A percentile compares a stretch with the other conserved stretches of the same genome.
phyloP scores from a whole-genome alignment of 1,140 invertebrate species.

The Frieseomelitta varia region DNA sequence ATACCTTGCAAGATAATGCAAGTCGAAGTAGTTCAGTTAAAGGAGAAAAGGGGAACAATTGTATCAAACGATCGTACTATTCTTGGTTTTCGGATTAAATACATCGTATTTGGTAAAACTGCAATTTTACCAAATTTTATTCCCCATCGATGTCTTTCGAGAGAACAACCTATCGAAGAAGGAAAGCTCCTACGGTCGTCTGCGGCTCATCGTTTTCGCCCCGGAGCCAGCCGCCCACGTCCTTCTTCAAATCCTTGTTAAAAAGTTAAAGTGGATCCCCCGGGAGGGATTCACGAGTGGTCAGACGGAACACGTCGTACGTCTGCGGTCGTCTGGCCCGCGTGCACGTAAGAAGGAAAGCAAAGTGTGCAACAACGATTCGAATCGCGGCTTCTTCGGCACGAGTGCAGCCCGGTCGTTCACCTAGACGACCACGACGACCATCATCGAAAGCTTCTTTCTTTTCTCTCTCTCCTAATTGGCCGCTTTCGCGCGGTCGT shows the following conservation, averaged over 20 bases:
- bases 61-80: too few species aligned
- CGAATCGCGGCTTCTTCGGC: constrained; percentile 26
- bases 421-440: not conserved
- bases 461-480: not conserved
- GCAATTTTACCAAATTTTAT: too few species aligned
- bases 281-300: constrained; percentile 60
- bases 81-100: too few species aligned
- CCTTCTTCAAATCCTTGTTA: constrained; percentile 77
- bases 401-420: constrained; percentile 2
- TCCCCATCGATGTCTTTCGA: too few species aligned
- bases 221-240: constrained; percentile 33
- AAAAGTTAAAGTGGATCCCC: constrained; percentile 74
- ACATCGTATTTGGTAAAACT: too few species aligned
- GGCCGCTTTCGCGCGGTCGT: not conserved
- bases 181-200: not conserved
- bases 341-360: constrained; percentile 7
- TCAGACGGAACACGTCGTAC: constrained; percentile 42
- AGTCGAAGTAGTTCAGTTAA: too few species aligned
- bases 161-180: too few species aligned
- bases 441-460: not conserved
- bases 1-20: too few species aligned
- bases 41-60: too few species aligned
- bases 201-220: constrained; percentile 18
- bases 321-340: constrained; percentile 7
- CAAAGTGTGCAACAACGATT: constrained; percentile 44